These are phyloP conservation scores for Periplaneta americana DNA, from an alignment of 1,140 invertebrate species.

Conservation along the genomic window DNA sequence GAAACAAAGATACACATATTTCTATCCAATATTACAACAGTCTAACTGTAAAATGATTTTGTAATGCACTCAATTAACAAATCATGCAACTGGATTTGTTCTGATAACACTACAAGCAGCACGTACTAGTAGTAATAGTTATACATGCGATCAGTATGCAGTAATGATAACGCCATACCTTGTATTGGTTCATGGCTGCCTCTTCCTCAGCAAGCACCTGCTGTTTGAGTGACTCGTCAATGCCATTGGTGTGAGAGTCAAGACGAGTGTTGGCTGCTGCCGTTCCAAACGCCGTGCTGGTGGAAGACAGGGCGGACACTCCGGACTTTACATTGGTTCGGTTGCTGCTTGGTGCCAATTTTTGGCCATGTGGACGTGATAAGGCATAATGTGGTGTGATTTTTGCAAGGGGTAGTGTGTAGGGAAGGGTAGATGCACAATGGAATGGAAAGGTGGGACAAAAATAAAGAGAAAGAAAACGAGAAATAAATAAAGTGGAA, in stretches of 20 bases:
- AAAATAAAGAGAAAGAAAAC: slow-evolving; percentile 41
- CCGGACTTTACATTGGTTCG: slow-evolving; percentile 84
- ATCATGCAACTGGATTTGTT: no score
- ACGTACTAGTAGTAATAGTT: no score
- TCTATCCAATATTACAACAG: no score
- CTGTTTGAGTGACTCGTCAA: slow-evolving; percentile 79
- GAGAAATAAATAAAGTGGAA: slow-evolving; percentile 37
- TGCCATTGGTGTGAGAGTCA: slow-evolving; percentile 57
- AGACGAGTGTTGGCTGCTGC: slow-evolving; percentile 68
- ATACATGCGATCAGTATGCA: no score
- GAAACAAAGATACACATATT: no score
- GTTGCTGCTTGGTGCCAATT: slow-evolving; percentile 49
- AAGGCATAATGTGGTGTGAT: slow-evolving; percentile 30
- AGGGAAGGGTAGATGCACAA: slow-evolving; percentile 22
- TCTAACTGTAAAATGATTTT: no score
- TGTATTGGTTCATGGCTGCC: slow-evolving; percentile 90
- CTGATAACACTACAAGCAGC: no score
- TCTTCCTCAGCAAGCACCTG: slow-evolving; percentile 92
- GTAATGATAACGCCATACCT: no score
- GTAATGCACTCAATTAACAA: no score
- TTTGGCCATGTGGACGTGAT: slow-evolving; percentile 29
- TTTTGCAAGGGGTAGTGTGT: slow-evolving; percentile 22
- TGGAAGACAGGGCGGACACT: slow-evolving; percentile 82
- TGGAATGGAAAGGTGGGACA: slow-evolving; percentile 35
- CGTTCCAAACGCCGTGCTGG: slow-evolving; percentile 79